These are phyloP conservation scores for Xestia c-nigrum DNA, from an alignment of 2,888 invertebrate species.

Conservation along the genomic window DNA sequence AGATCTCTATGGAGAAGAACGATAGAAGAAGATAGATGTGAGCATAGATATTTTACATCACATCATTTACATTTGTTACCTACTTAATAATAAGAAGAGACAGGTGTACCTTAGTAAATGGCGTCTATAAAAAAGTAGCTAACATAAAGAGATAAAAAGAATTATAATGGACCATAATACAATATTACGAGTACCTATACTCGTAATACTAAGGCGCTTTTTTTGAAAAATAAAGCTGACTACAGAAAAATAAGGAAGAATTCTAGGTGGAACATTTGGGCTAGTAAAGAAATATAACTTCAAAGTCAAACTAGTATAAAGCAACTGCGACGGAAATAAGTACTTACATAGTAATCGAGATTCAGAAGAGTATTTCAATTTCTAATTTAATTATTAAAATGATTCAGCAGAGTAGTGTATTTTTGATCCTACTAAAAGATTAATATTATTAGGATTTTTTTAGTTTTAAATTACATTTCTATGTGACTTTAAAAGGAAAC, in stretches of 20 bases:
- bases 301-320: neutral
- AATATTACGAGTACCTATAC: neutral
- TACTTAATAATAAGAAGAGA: neutral
- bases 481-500: neutral
- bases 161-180: neutral
- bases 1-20: too few species aligned
- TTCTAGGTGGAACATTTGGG: neutral
- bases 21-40: too few species aligned
- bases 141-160: neutral
- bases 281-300: neutral
- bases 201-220: neutral
- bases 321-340: neutral
- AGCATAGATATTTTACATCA: neutral
- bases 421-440: constrained; percentile 1
- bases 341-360: neutral
- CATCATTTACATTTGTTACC: neutral
- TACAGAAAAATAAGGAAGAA: neutral
- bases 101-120: constrained; percentile 3
- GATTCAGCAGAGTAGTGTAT: neutral
- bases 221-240: neutral
- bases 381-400: neutral
- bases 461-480: neutral
- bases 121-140: constrained; percentile 8
- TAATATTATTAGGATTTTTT: neutral
- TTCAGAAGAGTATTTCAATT: neutral